A percentile compares a stretch with the other conserved stretches of the same genome.
phyloP scores from a whole-genome alignment of 2,797 vertebrate species.

The Lateolabrax maculatus region DNA sequence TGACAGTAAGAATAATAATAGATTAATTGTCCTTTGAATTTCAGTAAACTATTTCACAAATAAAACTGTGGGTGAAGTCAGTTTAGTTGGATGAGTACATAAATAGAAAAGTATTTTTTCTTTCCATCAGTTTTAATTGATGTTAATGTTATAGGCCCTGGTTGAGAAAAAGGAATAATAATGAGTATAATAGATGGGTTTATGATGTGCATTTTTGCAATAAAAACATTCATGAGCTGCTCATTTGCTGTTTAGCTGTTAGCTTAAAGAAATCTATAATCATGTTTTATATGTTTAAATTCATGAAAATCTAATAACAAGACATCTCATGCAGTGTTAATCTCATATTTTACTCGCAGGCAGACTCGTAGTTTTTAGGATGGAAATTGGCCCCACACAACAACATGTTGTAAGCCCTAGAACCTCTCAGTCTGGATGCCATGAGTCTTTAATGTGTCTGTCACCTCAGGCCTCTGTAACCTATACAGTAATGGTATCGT shows the following conservation, averaged over 20 bases:
- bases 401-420: no score
- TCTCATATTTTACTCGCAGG: background rate
- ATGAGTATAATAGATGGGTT: conserved; percentile 7
- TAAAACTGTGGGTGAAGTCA: no score
- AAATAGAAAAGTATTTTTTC: no score
- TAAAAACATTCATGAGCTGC: background rate
- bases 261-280: background rate
- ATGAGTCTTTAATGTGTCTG: background rate
- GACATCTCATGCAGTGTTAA: background rate
- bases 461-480: background rate
- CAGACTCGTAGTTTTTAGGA: background rate
- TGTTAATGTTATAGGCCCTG: background rate
- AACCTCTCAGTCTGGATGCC: background rate
- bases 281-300: background rate
- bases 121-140: no score
- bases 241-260: background rate
- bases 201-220: background rate
- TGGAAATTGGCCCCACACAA: background rate
- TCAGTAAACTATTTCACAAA: no score
- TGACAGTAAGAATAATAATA: no score
- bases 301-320: background rate
- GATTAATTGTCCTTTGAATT: no score
- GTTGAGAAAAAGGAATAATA: background rate
- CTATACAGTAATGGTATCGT: background rate
- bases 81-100: no score